Percentiles rank a stretch among this genome's conserved stretches.
Conservation (phyloP, 2,888 invertebrate genomes). For the Leptinotarsa tumamoca region DNA sequence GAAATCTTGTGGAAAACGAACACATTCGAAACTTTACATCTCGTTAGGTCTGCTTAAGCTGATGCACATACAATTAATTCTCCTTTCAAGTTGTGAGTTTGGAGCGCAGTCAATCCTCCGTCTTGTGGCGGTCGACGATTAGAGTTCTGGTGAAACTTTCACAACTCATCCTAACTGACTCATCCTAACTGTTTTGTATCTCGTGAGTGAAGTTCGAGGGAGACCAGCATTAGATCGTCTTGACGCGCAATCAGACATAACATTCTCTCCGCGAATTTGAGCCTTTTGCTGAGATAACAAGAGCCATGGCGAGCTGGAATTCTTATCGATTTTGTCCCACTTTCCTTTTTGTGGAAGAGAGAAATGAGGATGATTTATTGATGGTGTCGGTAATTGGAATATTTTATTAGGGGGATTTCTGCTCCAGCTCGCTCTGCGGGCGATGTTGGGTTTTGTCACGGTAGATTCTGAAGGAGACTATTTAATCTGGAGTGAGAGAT, state of each 20-base stretch:
- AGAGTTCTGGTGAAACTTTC: slow-evolving; percentile 44
- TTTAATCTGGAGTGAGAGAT: not conserved
- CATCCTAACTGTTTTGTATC: slow-evolving; percentile 40
- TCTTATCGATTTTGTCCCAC: slow-evolving; percentile 28
- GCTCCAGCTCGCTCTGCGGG: not conserved
- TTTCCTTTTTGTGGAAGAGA: slow-evolving; percentile 13
- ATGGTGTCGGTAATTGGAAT: slow-evolving; percentile 33
- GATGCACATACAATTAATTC: not conserved
- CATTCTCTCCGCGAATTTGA: slow-evolving; percentile 37
- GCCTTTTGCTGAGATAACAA: slow-evolving; percentile 14
- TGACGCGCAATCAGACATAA: slow-evolving; percentile 52
- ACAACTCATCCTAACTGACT: slow-evolving; percentile 24
- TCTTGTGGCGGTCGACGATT: slow-evolving; percentile 40
- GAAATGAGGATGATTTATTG: slow-evolving; percentile 36
- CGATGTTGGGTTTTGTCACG: not conserved
- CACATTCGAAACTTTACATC: not conserved
- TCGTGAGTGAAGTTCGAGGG: slow-evolving; percentile 37
- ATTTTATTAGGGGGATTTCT: slow-evolving; percentile 15
- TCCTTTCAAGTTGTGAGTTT: not conserved
- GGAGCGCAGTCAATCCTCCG: not conserved
- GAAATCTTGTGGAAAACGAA: not conserved
- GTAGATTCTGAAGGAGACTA: not conserved
- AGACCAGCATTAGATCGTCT: slow-evolving; percentile 49
- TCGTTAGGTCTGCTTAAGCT: not conserved
- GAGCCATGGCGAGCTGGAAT: slow-evolving; percentile 10